phyloP scores from a whole-genome alignment of 2,797 vertebrate genomes.

The Gobio occitaniae region DNA sequence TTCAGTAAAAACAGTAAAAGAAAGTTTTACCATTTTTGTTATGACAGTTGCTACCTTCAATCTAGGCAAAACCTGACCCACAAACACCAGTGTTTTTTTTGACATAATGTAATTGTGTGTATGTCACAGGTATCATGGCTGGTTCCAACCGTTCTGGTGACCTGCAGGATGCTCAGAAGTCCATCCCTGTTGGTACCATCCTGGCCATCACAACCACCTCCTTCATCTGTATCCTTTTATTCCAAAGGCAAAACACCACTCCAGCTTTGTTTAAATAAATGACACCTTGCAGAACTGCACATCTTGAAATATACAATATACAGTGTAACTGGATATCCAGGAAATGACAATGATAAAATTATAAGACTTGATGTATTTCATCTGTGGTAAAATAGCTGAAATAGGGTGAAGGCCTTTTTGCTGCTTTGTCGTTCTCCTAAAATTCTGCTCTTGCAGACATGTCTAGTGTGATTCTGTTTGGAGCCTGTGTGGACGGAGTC shows the following conservation, averaged over 20 bases:
- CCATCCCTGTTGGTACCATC: constrained; percentile 96
- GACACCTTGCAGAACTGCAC: not conserved
- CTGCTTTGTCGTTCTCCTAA: constrained; percentile 41
- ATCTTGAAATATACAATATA: constrained; percentile 11
- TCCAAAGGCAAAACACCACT: not conserved
- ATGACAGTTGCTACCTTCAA: not conserved
- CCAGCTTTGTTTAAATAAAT: constrained; percentile 7
- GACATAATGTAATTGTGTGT: constrained; percentile 5
- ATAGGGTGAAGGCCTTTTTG: not conserved
- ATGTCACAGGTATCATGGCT: constrained; percentile 92
- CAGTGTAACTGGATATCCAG: constrained; percentile 7
- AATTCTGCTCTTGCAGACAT: constrained; percentile 51
- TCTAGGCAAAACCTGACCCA: not conserved
- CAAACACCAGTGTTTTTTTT: not conserved
- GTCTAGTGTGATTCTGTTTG: constrained; percentile 86
- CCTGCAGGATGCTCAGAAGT: constrained; percentile 95
- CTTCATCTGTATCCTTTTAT: constrained; percentile 93
- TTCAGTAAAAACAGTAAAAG: not conserved
- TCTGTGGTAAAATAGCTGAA: constrained; percentile 18
- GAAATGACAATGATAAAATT: not conserved
- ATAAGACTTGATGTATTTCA: not conserved
- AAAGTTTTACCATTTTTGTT: not conserved
- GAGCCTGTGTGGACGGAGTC: constrained; percentile 94
- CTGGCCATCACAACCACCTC: constrained; percentile 96
- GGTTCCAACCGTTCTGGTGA: constrained; percentile 98